Evolutionary conservation across 2,113 vertebrate genomes (phyloP), one percentile per base, ranked within the genome.

Genomic region (Gallinago paraguaiae): DNA sequence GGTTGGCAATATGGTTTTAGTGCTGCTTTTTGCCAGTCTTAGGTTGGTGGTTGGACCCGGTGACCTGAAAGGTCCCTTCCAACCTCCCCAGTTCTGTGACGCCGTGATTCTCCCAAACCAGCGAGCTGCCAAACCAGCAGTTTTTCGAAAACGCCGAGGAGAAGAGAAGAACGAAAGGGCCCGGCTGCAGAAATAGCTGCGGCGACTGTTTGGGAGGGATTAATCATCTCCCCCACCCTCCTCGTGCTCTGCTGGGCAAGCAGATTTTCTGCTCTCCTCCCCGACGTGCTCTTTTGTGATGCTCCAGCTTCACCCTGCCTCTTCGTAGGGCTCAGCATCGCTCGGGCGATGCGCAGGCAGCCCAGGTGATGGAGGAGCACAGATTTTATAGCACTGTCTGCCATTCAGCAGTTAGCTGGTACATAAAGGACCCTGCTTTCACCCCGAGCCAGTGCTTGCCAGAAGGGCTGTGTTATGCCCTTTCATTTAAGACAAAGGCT

Each of bases 401-500:
- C 91, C 61, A 70, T 97, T 96, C 94, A 93, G 93, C 96, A 95
- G 91, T 51, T 50, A 94, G 85, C 88, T 90, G 95, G 92, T 92
- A 92, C 92, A 96, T 94, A 93, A 97, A 97, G 94, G 87, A 37
- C 5, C 90, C 82, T 75, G 86, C 94, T 95, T 97, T 97, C 95
- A 97, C 89, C 93, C 25, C 13, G 75, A 63, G 92, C 93, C 96
- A 93, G 96, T 9, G 69, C 96, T 94, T 94, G 96, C 95, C 97
- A 98, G 97, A 97, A 97, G 96, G 97, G 86, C 95, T 96, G 83
- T 60, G 67, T 95, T 94, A 85, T 88, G 90, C 61, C 90, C 83
- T 97, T 97, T 97, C 88, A 95, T 65, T 92, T 76, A 43, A 97
- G 88, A 97, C 97, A 98, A 98, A 97, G 83, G 80, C 92, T 90